phyloP scores from a whole-genome alignment of 2,888 invertebrate genomes.

The Lithophane leautieri region DNA sequence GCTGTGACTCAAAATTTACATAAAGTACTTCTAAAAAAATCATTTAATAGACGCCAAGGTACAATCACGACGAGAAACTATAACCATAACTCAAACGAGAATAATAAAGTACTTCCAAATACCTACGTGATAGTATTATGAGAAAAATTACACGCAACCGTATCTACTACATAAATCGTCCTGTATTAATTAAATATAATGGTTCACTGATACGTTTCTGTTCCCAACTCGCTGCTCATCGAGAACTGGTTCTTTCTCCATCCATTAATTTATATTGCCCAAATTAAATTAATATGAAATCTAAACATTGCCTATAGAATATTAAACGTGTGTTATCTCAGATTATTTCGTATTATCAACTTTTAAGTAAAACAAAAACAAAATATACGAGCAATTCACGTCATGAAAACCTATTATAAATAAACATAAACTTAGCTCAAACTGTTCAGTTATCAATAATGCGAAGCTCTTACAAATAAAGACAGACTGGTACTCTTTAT shows the following conservation, averaged over 20 bases:
- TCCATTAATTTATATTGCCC: slow-evolving; percentile 85
- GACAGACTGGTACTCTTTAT: slow-evolving; percentile 78
- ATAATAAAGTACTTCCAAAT: slow-evolving; percentile 74
- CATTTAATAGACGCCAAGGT: slow-evolving; percentile 56
- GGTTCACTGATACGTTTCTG: slow-evolving; percentile 81
- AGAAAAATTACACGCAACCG: slow-evolving; percentile 82
- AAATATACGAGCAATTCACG: slow-evolving; percentile 53
- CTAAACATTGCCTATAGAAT: slow-evolving; percentile 78
- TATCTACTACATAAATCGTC: slow-evolving; percentile 82
- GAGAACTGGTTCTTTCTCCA: slow-evolving; percentile 80
- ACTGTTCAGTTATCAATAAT: slow-evolving; percentile 61
- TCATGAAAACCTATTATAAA: slow-evolving; percentile 42
- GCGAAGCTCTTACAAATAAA: slow-evolving; percentile 74
- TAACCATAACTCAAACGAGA: slow-evolving; percentile 80
- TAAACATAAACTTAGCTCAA: slow-evolving; percentile 56
- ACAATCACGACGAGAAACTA: slow-evolving; percentile 70
- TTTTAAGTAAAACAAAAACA: slow-evolving; percentile 64
- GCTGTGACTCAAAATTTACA: slow-evolving; percentile 57
- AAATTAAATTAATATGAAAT: slow-evolving; percentile 85
- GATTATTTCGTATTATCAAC: slow-evolving; percentile 63
- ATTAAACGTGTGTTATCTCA: slow-evolving; percentile 74
- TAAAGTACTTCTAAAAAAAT: slow-evolving; percentile 57
- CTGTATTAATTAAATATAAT: slow-evolving; percentile 87
- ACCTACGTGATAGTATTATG: slow-evolving; percentile 76
- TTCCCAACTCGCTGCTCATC: slow-evolving; percentile 78